Evolutionary conservation across 2,113 vertebrate genomes (phyloP).

Genomic region (Fregetta grallaria): DNA sequence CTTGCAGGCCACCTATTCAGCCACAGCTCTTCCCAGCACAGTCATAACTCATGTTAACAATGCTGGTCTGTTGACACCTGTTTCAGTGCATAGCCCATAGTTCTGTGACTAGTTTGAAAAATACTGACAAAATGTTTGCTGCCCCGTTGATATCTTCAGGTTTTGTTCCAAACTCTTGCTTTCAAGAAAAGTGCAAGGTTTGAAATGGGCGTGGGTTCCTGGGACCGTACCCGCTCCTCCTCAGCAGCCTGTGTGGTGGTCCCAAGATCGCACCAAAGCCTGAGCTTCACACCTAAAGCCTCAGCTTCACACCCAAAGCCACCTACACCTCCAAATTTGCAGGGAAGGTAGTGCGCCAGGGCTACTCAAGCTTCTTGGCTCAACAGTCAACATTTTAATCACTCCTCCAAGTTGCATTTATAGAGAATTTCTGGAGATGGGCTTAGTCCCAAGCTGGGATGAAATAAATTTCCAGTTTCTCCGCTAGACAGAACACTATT

Average conservation of each 20-base stretch:
- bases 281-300: background rate
- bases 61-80: background rate
- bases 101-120: background rate
- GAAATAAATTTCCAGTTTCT: constrained; percentile 18
- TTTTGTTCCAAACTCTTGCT: background rate
- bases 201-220: background rate
- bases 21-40: background rate
- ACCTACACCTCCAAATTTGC: background rate
- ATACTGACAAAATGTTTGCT: background rate
- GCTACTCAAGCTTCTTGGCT: background rate
- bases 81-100: background rate
- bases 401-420: background rate
- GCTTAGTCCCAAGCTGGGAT: background rate
- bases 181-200: background rate
- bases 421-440: background rate
- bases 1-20: background rate
- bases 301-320: background rate
- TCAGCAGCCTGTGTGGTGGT: background rate
- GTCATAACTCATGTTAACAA: background rate
- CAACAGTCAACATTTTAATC: background rate
- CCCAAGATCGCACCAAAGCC: rapidly evolving
- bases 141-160: background rate
- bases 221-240: rapidly evolving
- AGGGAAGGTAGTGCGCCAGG: background rate
- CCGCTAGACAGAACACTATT: background rate